Percentiles rank a stretch among this genome's conserved stretches.
phyloP scores from a whole-genome alignment of 2,797 vertebrate species.

The Hirundo rustica region DNA sequence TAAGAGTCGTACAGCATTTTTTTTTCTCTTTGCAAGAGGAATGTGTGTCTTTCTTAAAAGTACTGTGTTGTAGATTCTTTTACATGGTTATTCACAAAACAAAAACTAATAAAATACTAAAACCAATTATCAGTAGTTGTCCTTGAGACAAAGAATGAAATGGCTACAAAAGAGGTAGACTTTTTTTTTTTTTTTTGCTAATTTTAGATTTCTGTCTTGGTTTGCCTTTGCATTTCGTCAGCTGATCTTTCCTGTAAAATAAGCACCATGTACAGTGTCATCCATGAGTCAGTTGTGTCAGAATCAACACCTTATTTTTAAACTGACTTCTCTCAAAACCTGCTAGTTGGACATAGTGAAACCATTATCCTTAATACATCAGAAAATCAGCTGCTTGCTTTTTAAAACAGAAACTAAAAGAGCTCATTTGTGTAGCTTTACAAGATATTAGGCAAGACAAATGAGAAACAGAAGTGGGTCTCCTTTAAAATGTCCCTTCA shows the following conservation, averaged over 20 bases:
- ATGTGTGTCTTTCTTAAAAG: neutral
- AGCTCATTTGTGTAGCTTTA: neutral
- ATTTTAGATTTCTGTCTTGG: neutral
- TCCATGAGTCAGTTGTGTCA: neutral
- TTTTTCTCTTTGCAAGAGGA: neutral
- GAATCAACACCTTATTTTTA: neutral
- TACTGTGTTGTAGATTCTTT: neutral
- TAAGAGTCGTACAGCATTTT: neutral
- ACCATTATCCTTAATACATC: neutral
- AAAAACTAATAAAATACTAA: neutral
- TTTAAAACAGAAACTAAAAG: neutral
- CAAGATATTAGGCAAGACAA: neutral
- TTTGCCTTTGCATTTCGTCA: neutral
- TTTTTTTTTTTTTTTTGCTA: neutral
- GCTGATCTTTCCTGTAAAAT: neutral
- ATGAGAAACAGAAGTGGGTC: neutral
- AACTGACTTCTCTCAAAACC: neutral
- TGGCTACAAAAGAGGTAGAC: neutral
- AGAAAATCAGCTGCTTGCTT: neutral
- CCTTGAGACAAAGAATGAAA: neutral
- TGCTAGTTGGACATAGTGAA: neutral
- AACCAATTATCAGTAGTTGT: neutral
- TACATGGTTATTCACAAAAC: neutral
- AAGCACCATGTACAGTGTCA: rapidly evolving
- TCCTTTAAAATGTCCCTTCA: neutral